phyloP scores from a whole-genome alignment of 2,113 vertebrate genomes.

The Oreochromis aureus region DNA sequence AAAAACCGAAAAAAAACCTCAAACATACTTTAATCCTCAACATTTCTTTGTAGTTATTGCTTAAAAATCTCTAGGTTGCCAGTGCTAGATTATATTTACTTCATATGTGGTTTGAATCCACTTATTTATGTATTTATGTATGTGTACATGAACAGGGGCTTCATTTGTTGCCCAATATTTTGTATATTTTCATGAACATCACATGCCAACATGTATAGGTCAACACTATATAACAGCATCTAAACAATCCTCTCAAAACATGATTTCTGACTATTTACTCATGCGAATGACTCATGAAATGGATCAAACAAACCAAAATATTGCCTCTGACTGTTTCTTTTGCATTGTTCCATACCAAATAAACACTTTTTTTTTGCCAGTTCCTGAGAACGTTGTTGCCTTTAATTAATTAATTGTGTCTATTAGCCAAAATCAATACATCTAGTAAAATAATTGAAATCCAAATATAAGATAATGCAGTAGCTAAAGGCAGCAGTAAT shows the following conservation, averaged over 20 bases:
- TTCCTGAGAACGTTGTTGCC: not conserved
- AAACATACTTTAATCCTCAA: not conserved
- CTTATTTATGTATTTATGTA: not conserved
- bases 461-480: not conserved
- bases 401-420: not conserved
- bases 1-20: not conserved
- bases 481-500: not conserved
- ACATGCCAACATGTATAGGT: not conserved
- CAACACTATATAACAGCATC: not conserved
- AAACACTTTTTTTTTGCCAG: not conserved
- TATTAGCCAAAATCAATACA: not conserved
- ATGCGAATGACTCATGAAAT: no score
- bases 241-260: not conserved
- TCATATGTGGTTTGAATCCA: not conserved
- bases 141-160: no score
- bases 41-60: not conserved
- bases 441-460: not conserved
- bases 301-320: no score
- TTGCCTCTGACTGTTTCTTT: not conserved
- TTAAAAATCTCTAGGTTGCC: not conserved
- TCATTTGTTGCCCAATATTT: no score
- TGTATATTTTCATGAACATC: not conserved
- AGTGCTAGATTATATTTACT: not conserved
- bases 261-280: not conserved
- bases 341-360: not conserved